Conservation (phyloP, 1,140 invertebrate genomes). For the Lepidotrigona ventralis region DNA sequence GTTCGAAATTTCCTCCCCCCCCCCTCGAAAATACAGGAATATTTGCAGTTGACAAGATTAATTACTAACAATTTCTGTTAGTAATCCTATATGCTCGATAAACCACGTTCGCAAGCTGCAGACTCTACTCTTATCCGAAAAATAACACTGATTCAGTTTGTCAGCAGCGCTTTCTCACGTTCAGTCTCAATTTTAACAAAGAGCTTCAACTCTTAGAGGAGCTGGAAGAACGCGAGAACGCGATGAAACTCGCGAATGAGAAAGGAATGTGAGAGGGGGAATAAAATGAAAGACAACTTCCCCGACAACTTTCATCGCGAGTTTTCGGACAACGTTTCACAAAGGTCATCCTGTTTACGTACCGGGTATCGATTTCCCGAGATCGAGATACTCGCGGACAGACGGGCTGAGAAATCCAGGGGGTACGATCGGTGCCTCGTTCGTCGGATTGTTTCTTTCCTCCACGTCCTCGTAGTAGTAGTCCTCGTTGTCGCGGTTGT, state of each 20-base stretch:
- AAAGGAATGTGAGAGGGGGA: neutral
- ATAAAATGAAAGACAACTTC: neutral
- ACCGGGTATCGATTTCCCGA: slow-evolving; percentile 94
- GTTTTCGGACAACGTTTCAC: slow-evolving; percentile 30
- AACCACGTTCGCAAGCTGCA: no score
- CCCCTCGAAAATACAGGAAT: no score
- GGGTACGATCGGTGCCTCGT: slow-evolving; percentile 84
- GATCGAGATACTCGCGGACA: slow-evolving; percentile 90
- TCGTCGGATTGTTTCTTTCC: slow-evolving; percentile 84
- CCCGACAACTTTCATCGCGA: slow-evolving; percentile 29
- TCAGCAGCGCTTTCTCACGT: no score
- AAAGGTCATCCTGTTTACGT: slow-evolving; percentile 77
- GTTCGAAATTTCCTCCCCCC: no score
- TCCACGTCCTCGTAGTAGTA: slow-evolving; percentile 83
- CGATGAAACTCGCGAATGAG: neutral
- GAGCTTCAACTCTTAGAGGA: neutral
- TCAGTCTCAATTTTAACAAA: no score
- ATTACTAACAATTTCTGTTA: no score
- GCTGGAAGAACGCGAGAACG: neutral
- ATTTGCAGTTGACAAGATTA: no score
- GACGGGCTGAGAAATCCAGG: slow-evolving; percentile 90
- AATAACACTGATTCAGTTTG: no score
- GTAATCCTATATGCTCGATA: no score
- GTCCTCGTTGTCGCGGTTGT: slow-evolving; percentile 83
- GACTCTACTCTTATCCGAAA: no score